A percentile compares a stretch with the other conserved stretches of the same genome.
phyloP scores from a whole-genome alignment of 2,797 vertebrate species.

The Myoxocephalus aenaeus region DNA sequence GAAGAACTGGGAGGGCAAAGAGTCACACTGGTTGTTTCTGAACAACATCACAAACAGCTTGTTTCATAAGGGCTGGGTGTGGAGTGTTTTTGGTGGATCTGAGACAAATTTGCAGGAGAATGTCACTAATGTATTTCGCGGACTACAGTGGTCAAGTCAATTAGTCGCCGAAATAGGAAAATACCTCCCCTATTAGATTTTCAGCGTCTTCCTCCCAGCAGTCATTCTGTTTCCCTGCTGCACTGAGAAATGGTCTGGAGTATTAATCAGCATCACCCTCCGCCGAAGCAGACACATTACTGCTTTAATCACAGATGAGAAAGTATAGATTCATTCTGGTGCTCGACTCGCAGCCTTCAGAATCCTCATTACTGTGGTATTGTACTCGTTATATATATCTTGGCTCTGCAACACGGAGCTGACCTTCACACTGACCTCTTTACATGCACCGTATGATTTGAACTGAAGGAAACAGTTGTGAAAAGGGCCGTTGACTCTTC shows the following conservation, averaged over 20 bases:
- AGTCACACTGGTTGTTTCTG: not conserved
- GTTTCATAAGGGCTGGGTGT: constrained; percentile 20
- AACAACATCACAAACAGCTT: constrained; percentile 16
- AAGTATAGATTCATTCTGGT: constrained; percentile 59
- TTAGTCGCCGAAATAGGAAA: constrained; percentile 36
- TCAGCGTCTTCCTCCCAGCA: constrained; percentile 8
- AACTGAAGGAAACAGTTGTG: constrained; percentile 10
- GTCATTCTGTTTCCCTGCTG: constrained; percentile 47
- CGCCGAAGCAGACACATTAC: constrained; percentile 49
- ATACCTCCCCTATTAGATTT: constrained; percentile 17
- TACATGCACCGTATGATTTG: constrained; percentile 31
- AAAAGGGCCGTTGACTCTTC: not conserved
- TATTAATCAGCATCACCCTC: constrained; percentile 64
- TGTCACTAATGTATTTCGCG: constrained; percentile 23
- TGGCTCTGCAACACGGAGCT: constrained; percentile 24
- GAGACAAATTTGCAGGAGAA: constrained; percentile 14
- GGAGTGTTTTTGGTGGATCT: constrained; percentile 2
- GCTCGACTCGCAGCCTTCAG: constrained; percentile 43
- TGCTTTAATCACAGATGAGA: constrained; percentile 66
- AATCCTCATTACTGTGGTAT: constrained; percentile 60
- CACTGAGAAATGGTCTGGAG: constrained; percentile 50
- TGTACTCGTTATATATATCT: constrained; percentile 49
- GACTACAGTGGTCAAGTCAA: constrained; percentile 23
- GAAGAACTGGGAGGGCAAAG: not conserved
- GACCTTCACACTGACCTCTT: constrained; percentile 60